Evolutionary conservation across 2,888 invertebrate species (phyloP).

Genomic region (Gnatocerus cornutus): DNA sequence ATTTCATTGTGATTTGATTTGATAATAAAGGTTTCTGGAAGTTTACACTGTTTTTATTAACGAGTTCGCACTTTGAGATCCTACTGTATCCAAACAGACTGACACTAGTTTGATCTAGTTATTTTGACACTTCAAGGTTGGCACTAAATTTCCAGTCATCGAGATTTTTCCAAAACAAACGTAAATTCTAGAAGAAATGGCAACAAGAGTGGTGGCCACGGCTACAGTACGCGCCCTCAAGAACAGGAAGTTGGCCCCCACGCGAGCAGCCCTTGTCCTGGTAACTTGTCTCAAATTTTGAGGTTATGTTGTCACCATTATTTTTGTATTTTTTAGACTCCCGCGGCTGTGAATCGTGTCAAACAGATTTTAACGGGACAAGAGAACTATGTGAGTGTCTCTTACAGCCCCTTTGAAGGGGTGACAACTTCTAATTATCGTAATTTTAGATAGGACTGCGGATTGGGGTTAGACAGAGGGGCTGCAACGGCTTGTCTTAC

Average conservation of each 20-base stretch:
- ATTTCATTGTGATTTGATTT: slow-evolving; percentile 46
- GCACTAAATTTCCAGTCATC: too few relatives aligned
- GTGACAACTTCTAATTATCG: slow-evolving; percentile 10
- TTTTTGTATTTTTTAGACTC: slow-evolving; percentile 76
- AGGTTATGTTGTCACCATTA: slow-evolving; percentile 37
- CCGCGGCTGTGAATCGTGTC: slow-evolving; percentile 87
- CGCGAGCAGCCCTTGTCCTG: slow-evolving; percentile 88
- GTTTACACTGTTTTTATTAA: not conserved
- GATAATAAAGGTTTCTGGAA: slow-evolving; percentile 47
- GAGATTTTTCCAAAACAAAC: slow-evolving; percentile 14
- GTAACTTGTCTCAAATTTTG: slow-evolving; percentile 58
- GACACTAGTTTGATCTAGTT: too few relatives aligned
- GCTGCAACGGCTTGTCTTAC: slow-evolving; percentile 98
- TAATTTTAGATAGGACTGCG: slow-evolving; percentile 84
- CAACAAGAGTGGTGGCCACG: slow-evolving; percentile 85
- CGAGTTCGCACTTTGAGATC: too few relatives aligned
- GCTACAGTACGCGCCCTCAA: slow-evolving; percentile 93
- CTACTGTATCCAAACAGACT: too few relatives aligned
- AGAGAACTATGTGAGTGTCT: slow-evolving; percentile 78
- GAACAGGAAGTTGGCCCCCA: slow-evolving; percentile 84
- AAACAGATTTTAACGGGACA: slow-evolving; percentile 86
- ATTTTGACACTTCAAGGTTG: too few relatives aligned
- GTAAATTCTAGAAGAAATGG: slow-evolving; percentile 73
- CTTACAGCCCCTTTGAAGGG: not conserved
- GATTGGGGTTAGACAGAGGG: slow-evolving; percentile 96